Conservation (phyloP, 1,140 invertebrate genomes). For the Aphelenchoides avenae region DNA sequence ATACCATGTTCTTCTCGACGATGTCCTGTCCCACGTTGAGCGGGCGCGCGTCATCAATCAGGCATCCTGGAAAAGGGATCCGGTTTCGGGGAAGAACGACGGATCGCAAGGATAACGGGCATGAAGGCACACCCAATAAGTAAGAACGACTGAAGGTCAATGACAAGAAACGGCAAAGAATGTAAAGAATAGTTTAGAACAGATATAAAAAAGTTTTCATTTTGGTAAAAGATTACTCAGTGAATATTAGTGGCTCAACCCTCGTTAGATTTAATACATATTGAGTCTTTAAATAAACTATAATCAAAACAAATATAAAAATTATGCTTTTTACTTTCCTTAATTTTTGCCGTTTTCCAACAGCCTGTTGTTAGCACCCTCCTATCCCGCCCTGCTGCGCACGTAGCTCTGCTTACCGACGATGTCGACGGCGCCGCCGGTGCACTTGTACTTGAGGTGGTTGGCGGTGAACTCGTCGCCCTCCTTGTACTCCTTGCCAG, state of each 20-base stretch:
- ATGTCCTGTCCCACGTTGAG: slow-evolving; percentile 41
- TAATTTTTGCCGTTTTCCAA: slow-evolving; percentile 1
- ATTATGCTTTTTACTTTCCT: neutral
- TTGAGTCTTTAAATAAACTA: too few species aligned
- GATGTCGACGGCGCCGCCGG: slow-evolving; percentile 25
- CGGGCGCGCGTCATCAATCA: slow-evolving; percentile 34
- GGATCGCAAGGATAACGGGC: too few species aligned
- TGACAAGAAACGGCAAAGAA: too few species aligned
- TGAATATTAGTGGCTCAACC: too few species aligned
- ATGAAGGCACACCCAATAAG: too few species aligned
- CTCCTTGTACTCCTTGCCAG: slow-evolving; percentile 43
- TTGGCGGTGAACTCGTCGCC: slow-evolving; percentile 46
- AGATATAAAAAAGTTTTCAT: too few species aligned
- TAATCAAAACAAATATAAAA: too few species aligned
- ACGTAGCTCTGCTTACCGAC: slow-evolving; percentile 24
- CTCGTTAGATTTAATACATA: too few species aligned
- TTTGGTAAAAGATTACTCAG: too few species aligned
- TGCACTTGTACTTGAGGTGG: slow-evolving; percentile 41
- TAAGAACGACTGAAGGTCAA: too few species aligned
- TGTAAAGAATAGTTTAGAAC: slow-evolving; percentile 11
- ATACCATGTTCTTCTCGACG: slow-evolving; percentile 34
- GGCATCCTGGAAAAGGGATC: slow-evolving; percentile 45
- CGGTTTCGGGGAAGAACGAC: too few species aligned
- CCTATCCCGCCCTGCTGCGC: neutral
- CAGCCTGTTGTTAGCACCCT: neutral